A percentile compares a stretch with the other conserved stretches of the same genome.
These are phyloP conservation scores for Perizoma affinitatum DNA, from an alignment of 2,888 invertebrate genomes.

Conservation along the genomic window DNA sequence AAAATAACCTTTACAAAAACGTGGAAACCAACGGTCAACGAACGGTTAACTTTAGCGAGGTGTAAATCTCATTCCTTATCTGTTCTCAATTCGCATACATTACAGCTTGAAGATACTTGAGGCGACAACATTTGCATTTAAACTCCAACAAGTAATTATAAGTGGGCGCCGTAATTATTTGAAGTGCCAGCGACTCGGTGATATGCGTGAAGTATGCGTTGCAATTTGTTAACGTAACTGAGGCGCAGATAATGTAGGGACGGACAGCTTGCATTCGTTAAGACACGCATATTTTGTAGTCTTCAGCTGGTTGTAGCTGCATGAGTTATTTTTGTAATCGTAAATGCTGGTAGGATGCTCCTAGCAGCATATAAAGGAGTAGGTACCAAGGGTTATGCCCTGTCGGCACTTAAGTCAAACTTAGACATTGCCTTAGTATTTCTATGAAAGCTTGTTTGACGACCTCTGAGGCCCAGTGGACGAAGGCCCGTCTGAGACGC, in stretches of 20 bases:
- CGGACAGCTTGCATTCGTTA: slow-evolving; percentile 12
- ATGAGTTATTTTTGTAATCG: not conserved
- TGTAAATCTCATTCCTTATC: slow-evolving; percentile 79
- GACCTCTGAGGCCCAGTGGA: no score
- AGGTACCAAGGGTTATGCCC: no score
- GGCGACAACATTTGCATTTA: slow-evolving; percentile 82
- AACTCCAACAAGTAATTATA: slow-evolving; percentile 75
- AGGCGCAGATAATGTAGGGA: slow-evolving; percentile 18
- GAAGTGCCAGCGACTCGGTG: slow-evolving; percentile 60
- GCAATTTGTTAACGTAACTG: slow-evolving; percentile 67
- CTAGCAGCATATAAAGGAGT: no score
- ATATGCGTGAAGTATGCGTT: slow-evolving; percentile 64
- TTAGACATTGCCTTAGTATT: no score
- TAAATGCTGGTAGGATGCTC: no score
- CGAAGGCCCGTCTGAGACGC: no score
- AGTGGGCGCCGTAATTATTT: slow-evolving; percentile 72
- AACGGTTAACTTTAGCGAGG: slow-evolving; percentile 63
- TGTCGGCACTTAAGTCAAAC: no score
- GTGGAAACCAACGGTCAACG: slow-evolving; percentile 49
- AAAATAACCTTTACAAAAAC: slow-evolving; percentile 1
- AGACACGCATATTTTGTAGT: slow-evolving; percentile 1
- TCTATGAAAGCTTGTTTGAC: no score
- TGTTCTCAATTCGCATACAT: slow-evolving; percentile 67
- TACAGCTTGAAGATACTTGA: slow-evolving; percentile 54
- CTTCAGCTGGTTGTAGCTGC: not conserved